Evolutionary conservation across 2,888 invertebrate species (phyloP), one percentile per base, ranked within the genome.

Genomic region (Caenorhabditis imperialis): DNA sequence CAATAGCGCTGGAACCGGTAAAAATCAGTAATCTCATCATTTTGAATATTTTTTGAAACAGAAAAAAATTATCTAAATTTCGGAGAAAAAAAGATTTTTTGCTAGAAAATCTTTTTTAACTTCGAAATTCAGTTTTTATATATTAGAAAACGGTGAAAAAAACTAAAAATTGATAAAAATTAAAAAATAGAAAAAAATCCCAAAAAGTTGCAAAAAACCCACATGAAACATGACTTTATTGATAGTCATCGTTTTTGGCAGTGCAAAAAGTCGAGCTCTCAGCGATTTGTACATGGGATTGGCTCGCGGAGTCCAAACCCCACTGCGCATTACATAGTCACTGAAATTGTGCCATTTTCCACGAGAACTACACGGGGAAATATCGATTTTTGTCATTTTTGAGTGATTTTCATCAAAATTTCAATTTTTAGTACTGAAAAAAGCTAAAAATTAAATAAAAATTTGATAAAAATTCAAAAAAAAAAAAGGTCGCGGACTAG

Each of bases 301-400:
- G 10, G 33, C 44, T n/a, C 67, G 57, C 0, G 67, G 57, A 33
- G 51, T 44, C 67, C 67, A 67, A 18, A 14, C 27, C 35, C 38
- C n/a, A 16, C 8, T 10, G 14, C 50, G 67, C 45, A 57, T 35
- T 38, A 25, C 1, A 45, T 25, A 67, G 38, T 67, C 67, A 18
- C 67, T 67, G 65, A 20, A 55, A 63, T n/a, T n/a, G n/a, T n/a
- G n/a, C n/a, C n/a, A n/a, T n/a, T n/a, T n/a, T n/a, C n/a, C n/a
- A n/a, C n/a, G n/a, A n/a, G n/a, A n/a, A n/a, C n/a, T n/a, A n/a
- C n/a, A n/a, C n/a, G n/a, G n/a, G n/a, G n/a, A n/a, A n/a, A n/a
- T n/a, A n/a, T n/a, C n/a, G n/a, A n/a, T n/a, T n/a, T n/a, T n/a
- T n/a, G n/a, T n/a, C n/a, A n/a, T n/a, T n/a, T n/a, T n/a, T n/a